These are phyloP conservation scores for Anableps anableps DNA, from an alignment of 2,797 vertebrate genomes.

Conservation along the genomic window DNA sequence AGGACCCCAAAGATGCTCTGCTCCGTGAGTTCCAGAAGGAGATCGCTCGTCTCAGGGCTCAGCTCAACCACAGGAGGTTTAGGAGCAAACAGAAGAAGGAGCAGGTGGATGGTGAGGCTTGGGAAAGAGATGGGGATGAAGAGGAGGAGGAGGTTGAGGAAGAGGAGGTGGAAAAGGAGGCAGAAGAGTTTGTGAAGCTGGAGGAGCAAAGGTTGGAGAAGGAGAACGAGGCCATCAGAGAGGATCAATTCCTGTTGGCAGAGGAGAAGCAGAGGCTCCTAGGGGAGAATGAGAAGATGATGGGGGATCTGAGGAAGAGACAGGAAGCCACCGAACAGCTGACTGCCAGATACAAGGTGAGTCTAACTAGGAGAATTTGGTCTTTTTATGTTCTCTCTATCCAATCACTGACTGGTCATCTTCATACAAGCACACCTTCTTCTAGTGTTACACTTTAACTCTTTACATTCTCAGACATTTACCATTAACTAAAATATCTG, in stretches of 20 bases:
- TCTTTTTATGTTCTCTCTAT: background rate
- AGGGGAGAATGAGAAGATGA: conserved; percentile 97
- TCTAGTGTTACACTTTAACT: background rate
- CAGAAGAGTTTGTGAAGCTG: conserved; percentile 88
- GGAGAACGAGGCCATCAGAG: conserved; percentile 93
- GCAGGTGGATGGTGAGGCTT: conserved; percentile 68
- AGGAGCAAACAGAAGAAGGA: conserved; percentile 88
- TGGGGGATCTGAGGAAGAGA: conserved; percentile 91
- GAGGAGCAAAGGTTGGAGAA: conserved; percentile 92
- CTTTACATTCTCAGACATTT: background rate
- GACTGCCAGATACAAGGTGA: conserved; percentile 94
- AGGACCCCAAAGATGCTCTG: conserved; percentile 96
- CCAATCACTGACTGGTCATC: background rate
- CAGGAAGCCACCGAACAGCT: conserved; percentile 93
- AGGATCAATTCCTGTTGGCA: conserved; percentile 89
- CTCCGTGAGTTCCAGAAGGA: conserved; percentile 95
- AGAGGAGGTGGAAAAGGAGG: conserved; percentile 86
- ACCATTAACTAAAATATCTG: background rate
- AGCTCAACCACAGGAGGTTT: conserved; percentile 87
- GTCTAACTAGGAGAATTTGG: conserved; percentile 11
- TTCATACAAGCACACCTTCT: background rate
- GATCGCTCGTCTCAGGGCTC: conserved; percentile 91
- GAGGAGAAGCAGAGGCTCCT: conserved; percentile 95
- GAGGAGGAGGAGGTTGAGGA: conserved; percentile 60
- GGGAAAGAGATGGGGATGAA: conserved; percentile 69